These are phyloP conservation scores for Heliconius ismenius DNA, from an alignment of 2,888 invertebrate species.

Conservation along the genomic window DNA sequence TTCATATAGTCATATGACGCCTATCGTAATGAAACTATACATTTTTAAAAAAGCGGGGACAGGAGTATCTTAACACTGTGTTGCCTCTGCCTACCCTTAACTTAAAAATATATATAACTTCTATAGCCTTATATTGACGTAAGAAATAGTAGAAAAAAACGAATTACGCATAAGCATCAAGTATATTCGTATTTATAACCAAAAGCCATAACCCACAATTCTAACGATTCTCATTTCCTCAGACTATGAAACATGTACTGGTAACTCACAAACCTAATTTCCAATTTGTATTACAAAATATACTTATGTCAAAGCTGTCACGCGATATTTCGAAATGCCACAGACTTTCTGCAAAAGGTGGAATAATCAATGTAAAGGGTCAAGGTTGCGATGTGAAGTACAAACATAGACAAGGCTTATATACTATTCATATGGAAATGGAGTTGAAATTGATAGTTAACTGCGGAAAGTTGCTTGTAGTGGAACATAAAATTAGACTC, in stretches of 20 bases:
- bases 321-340: slow-evolving; percentile 48
- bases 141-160: not conserved
- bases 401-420: slow-evolving; percentile 26
- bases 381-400: slow-evolving; percentile 52
- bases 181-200: not conserved
- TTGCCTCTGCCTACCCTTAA: no score
- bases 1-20: no score
- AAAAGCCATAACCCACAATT: not conserved
- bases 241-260: slow-evolving; percentile 14
- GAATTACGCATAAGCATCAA: no score
- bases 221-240: not conserved
- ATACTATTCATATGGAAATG: slow-evolving; percentile 9
- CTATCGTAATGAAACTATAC: no score
- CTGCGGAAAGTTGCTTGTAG: not conserved
- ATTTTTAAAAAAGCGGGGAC: not conserved
- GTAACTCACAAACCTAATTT: slow-evolving; percentile 25
- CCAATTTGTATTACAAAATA: slow-evolving; percentile 31
- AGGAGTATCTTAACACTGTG: no score
- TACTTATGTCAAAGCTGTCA: slow-evolving; percentile 34
- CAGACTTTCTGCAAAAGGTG: slow-evolving; percentile 64
- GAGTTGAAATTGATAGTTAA: not conserved
- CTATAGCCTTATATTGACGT: not conserved
- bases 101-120: no score
- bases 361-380: slow-evolving; percentile 60
- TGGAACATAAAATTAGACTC: no score